Percentiles rank a stretch among this genome's conserved stretches.
These are phyloP conservation scores for Alentia gelatinosa DNA, from an alignment of 2,888 invertebrate genomes.

Conservation along the genomic window DNA sequence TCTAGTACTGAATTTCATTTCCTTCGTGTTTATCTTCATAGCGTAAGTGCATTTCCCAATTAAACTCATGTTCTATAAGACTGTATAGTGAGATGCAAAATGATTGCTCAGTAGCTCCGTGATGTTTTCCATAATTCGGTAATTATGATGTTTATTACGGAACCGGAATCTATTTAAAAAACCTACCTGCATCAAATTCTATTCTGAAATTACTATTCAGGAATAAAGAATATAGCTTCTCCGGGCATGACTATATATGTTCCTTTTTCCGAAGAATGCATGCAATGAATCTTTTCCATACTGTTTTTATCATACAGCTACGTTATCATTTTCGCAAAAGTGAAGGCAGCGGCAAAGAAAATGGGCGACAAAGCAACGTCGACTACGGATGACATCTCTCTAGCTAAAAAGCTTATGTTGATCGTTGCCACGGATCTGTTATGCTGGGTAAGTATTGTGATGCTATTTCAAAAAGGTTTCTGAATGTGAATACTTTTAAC, in stretches of 20 bases:
- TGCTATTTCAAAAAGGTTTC: too few relatives aligned
- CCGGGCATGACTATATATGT: too few relatives aligned
- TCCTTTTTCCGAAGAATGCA: neutral
- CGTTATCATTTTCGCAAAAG: slow-evolving; percentile 58
- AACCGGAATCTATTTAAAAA: too few relatives aligned
- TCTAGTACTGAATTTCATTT: slow-evolving; percentile 82
- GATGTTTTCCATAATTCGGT: too few relatives aligned
- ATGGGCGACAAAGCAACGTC: slow-evolving; percentile 59
- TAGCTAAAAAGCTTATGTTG: slow-evolving; percentile 82
- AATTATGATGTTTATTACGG: too few relatives aligned
- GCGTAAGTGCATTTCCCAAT: slow-evolving; percentile 4
- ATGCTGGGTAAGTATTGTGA: slow-evolving; percentile 81
- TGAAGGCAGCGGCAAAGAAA: slow-evolving; percentile 56
- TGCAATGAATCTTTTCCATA: neutral
- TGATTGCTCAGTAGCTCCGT: too few relatives aligned
- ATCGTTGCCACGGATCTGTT: slow-evolving; percentile 83
- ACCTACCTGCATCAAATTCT: too few relatives aligned
- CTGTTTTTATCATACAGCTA: neutral
- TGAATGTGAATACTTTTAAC: too few relatives aligned
- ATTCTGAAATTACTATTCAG: too few relatives aligned
- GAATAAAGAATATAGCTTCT: too few relatives aligned
- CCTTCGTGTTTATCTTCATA: slow-evolving; percentile 72
- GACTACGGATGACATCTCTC: slow-evolving; percentile 70
- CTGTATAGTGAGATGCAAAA: neutral
- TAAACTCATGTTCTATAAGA: too few relatives aligned